A percentile compares a stretch with the other conserved stretches of the same genome.
phyloP scores from a whole-genome alignment of 2,797 vertebrate genomes.

The Prunella strophiata region DNA sequence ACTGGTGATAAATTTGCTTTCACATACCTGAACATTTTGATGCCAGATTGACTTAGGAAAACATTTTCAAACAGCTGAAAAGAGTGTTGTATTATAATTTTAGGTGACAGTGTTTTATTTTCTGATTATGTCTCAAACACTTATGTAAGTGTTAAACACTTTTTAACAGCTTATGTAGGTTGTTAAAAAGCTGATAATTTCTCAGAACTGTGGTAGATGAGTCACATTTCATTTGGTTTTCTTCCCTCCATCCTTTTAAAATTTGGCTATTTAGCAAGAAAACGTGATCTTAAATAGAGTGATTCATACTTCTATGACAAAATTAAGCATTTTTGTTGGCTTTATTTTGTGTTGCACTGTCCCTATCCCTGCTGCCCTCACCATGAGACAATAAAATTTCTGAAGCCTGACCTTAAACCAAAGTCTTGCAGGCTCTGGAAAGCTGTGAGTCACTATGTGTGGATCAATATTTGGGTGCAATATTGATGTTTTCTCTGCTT shows the following conservation, averaged over 20 bases:
- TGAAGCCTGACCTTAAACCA: not conserved
- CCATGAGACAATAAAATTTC: not conserved
- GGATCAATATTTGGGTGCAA: not conserved
- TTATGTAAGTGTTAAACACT: not conserved
- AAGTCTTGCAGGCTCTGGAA: not conserved
- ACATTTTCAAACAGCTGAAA: not conserved
- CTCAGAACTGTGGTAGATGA: not conserved
- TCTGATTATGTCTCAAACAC: not conserved
- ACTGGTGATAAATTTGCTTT: not conserved
- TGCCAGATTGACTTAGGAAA: not conserved
- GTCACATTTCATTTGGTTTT: not conserved
- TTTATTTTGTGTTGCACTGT: not conserved
- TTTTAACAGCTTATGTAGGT: not conserved
- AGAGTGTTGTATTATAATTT: not conserved
- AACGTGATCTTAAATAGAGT: not conserved
- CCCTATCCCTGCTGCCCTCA: not conserved
- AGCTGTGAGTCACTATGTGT: not conserved
- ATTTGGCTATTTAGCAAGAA: not conserved
- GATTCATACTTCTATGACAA: not conserved
- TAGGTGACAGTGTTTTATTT: not conserved
- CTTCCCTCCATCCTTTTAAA: not conserved
- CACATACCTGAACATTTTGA: accelerated
- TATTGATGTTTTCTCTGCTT: not conserved
- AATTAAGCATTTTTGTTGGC: not conserved
- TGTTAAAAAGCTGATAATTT: not conserved